These are phyloP conservation scores for Aporophyla nigra DNA, from an alignment of 2,888 invertebrate genomes.

Conservation along the genomic window DNA sequence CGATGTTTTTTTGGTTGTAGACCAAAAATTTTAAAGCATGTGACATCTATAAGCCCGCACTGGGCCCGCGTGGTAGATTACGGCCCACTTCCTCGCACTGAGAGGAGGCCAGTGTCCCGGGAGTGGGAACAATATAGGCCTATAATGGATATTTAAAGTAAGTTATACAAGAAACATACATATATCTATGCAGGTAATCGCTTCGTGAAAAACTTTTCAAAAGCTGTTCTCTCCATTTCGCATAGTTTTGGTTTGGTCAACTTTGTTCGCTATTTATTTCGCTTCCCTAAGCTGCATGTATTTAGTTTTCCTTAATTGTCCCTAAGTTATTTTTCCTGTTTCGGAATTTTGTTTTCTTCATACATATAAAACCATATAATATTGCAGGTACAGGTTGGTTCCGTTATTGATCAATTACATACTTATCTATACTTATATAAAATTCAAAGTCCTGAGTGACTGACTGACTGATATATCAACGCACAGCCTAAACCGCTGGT, in stretches of 20 bases:
- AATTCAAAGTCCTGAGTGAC: too few species aligned
- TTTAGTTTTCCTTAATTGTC: constrained; percentile 33
- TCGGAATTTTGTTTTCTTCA: neutral
- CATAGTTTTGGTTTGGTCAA: constrained; percentile 22
- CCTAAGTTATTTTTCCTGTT: constrained; percentile 4
- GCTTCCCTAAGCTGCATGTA: constrained; percentile 2
- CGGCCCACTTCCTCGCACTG: too few species aligned
- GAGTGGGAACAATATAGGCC: too few species aligned
- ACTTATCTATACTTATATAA: too few species aligned
- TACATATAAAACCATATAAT: neutral
- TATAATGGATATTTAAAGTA: neutral
- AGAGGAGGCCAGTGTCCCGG: too few species aligned
- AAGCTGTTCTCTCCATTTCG: constrained; percentile 1
- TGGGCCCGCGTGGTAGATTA: too few species aligned
- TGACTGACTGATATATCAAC: too few species aligned
- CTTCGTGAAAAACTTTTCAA: constrained; percentile 36
- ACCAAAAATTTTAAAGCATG: too few species aligned
- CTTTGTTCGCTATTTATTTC: constrained; percentile 28
- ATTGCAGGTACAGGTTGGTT: neutral
- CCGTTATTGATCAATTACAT: neutral
- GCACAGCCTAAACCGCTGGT: too few species aligned
- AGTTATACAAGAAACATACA: neutral
- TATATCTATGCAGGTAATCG: neutral
- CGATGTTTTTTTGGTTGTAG: too few species aligned
- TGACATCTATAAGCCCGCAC: too few species aligned